Evolutionary conservation across 2,113 vertebrate species (phyloP).

Genomic region (Ailuropoda melanoleuca): DNA sequence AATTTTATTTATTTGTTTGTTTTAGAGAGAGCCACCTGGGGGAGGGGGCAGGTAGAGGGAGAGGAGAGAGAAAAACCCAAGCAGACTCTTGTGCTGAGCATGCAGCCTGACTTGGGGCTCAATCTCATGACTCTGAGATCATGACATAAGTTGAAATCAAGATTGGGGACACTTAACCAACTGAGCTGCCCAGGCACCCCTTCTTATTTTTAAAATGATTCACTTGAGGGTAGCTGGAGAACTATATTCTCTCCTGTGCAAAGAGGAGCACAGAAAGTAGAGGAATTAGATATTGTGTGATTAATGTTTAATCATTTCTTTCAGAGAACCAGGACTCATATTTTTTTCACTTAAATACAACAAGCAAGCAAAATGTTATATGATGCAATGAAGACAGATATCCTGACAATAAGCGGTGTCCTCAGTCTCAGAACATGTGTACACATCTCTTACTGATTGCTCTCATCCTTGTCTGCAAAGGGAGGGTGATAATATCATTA

Average conservation of each 20-base stretch:
- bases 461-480: background rate
- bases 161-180: background rate
- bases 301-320: background rate
- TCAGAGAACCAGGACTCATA: background rate
- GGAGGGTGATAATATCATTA: background rate
- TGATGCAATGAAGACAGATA: background rate
- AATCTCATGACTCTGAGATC: background rate
- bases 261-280: background rate
- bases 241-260: background rate
- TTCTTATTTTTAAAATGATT: background rate
- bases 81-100: background rate
- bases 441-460: background rate
- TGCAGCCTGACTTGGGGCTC: background rate
- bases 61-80: background rate
- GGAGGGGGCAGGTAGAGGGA: background rate
- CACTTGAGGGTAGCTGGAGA: background rate
- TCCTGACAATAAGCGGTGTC: background rate
- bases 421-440: background rate
- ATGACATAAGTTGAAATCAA: background rate
- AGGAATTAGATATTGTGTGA: background rate
- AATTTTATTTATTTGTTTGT: background rate
- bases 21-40: background rate
- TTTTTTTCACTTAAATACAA: background rate
- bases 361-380: background rate
- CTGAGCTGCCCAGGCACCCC: background rate